Evolutionary conservation across 2,888 invertebrate genomes (phyloP), one percentile per base, ranked within the genome.

Genomic region (Mesorhabditis spiculigera): DNA sequence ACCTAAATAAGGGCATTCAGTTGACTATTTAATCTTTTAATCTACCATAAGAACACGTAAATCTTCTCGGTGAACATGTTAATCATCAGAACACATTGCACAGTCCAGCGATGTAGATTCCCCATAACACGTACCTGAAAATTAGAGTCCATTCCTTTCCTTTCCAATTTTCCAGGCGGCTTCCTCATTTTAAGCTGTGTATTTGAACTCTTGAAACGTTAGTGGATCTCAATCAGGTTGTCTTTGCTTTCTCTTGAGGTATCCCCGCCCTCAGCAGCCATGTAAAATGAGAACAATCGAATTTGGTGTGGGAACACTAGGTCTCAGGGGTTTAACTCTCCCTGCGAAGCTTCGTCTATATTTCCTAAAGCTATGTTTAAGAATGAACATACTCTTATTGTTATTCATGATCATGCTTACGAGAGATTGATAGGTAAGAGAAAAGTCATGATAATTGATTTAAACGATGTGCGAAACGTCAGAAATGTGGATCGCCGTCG

Each of bases 91-190:
- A 84, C 84, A 64, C 84, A 84, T 70, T 84, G 84, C 16, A 84
- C 84, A 8, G 83, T 85, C 80, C 84, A 84, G 42, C 84, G 78
- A 68, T 84, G 84, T 66, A 84, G 78, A 65, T 80, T 79, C 43
- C 81, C 82, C 6, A 82, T 74, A 42, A 84, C 82, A 13, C 76
- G 74, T 16, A 77, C 77, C 77, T 77, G 43, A 61, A 74, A 68
- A 72, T 72, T 1, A 13, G 58, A 50, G 8, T 50, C 58, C n/a
- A 50, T 50, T n/a, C 8, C 58, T 50, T n/a, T 50, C n/a, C n/a
- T n/a, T n/a, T 50, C n/a, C n/a, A 1, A 50, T n/a, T 13, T 50
- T n/a, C 58, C 58, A 50, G 58, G n/a, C n/a, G 8, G 58, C 1
- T 50, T 50, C 58, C n/a, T 13, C 8, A 50, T n/a, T 28, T 28